Evolutionary conservation across 2,797 vertebrate genomes (phyloP), one percentile per base, ranked within the genome.

Genomic region (Hippocampus kuda): DNA sequence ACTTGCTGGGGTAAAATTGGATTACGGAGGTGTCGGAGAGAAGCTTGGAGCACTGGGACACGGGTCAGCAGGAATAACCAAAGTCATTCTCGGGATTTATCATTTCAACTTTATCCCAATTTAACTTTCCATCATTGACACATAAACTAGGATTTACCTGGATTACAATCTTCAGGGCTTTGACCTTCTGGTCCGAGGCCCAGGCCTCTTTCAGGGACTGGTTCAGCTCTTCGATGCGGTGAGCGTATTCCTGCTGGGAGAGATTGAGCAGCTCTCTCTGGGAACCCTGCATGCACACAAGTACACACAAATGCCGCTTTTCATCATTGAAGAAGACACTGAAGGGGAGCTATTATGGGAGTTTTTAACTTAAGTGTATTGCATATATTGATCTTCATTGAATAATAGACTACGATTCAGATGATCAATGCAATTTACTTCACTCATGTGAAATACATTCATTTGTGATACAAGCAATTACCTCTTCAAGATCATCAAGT

Each of bases 1-100:
- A 99, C 84, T 99, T 99, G 92, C 96, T 99, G 64, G 97, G 97
- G 84, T 99, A 99, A 88, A 99, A 99, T 86, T 94, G 96, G 87
- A 99, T 99, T 72, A 99, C 97, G 0, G 93, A 91, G 0, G 95
- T 98, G 87, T 99, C 97, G 0, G 96, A 98, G 68, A 99, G 92
- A 41, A 99, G 94, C 85, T 99, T 99, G 30, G 96, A 98, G 84
- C 96, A 99, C 96, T 99, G 80, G 79, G 63, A 70, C 64, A 68
- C 20, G 46, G 30, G 30, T 15, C n/a, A 26, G 24, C n/a, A 27
- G 26, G 56, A 59, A 30, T 0, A 59, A 56, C 15, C 2, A 16
- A 49, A 65, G 16, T 49, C 15, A 13, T 12, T 46, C 7, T 46
- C 13, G 2, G 15, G 44, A 8, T 38, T 7, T 8, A 38, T 38